Conservation (phyloP, 2,888 invertebrate species). For the Chrysina gloriosa region DNA sequence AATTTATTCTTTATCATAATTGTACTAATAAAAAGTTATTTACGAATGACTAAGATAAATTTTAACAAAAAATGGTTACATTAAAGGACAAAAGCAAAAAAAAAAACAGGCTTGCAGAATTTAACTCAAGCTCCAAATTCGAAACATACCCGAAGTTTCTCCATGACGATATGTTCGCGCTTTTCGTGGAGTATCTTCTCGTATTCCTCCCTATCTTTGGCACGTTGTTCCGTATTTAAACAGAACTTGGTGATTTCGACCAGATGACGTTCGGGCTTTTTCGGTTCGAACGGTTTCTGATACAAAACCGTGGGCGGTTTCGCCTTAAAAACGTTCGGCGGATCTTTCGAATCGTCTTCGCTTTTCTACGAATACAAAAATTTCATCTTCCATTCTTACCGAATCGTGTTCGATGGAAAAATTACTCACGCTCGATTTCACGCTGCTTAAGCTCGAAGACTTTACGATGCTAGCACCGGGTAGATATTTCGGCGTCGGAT, state of each 20-base stretch:
- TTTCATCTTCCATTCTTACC: not conserved
- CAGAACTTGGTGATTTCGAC: constrained; percentile 68
- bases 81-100: too few relatives aligned
- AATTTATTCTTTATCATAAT: too few relatives aligned
- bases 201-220: constrained; percentile 72
- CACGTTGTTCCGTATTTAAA: constrained; percentile 74
- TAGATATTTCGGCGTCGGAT: constrained; percentile 70
- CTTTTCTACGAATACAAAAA: constrained; percentile 56
- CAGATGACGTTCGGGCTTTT: constrained; percentile 65
- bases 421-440: constrained; percentile 44
- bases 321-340: constrained; percentile 70
- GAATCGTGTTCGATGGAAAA: not conserved
- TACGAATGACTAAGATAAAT: too few relatives aligned
- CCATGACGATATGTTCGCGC: constrained; percentile 66
- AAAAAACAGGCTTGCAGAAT: too few relatives aligned
- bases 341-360: constrained; percentile 56
- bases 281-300: constrained; percentile 75
- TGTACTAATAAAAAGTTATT: too few relatives aligned
- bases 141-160: constrained; percentile 53
- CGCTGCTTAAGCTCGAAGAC: constrained; percentile 37
- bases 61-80: too few relatives aligned
- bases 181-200: constrained; percentile 70
- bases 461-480: not conserved
- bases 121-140: constrained; percentile 14
- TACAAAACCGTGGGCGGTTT: constrained; percentile 71